A percentile compares a stretch with the other conserved stretches of the same genome.
These are phyloP conservation scores for Callinectes sapidus DNA, from an alignment of 2,888 invertebrate genomes.

Conservation along the genomic window DNA sequence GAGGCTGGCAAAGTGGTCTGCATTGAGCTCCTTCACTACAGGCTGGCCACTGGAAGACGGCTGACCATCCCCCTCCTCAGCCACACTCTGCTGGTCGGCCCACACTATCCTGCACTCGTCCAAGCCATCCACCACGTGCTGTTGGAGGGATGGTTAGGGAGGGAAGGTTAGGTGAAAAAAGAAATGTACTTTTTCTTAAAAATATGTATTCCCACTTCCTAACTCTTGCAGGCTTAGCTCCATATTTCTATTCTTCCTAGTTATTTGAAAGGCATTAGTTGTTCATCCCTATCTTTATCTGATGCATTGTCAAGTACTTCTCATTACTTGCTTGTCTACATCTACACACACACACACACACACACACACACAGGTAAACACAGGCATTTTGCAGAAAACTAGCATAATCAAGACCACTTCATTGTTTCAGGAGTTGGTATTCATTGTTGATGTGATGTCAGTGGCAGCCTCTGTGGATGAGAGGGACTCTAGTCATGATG, in stretches of 20 bases:
- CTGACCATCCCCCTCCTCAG: background rate
- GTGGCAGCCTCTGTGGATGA: slow-evolving; percentile 55
- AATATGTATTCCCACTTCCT: too few relatives aligned
- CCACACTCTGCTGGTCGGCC: slow-evolving; percentile 63
- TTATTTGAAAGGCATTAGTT: too few relatives aligned
- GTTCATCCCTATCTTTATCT: too few relatives aligned
- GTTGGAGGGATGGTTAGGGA: background rate
- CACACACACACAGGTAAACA: background rate
- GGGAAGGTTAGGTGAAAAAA: too few relatives aligned
- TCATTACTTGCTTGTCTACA: too few relatives aligned
- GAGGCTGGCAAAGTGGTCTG: slow-evolving; percentile 22
- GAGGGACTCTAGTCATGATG: slow-evolving; percentile 72
- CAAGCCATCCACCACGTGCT: slow-evolving; percentile 58
- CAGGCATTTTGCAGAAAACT: background rate
- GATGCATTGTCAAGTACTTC: too few relatives aligned
- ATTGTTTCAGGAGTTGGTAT: background rate
- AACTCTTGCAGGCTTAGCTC: too few relatives aligned
- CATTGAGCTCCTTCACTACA: background rate
- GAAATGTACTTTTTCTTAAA: too few relatives aligned
- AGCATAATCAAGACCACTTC: background rate
- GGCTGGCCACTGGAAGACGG: background rate
- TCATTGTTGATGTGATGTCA: background rate
- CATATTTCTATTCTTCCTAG: too few relatives aligned
- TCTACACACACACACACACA: background rate
- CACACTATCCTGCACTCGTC: slow-evolving; percentile 64